phyloP scores from a whole-genome alignment of 2,113 vertebrate species.

The Dicentrarchus labrax region DNA sequence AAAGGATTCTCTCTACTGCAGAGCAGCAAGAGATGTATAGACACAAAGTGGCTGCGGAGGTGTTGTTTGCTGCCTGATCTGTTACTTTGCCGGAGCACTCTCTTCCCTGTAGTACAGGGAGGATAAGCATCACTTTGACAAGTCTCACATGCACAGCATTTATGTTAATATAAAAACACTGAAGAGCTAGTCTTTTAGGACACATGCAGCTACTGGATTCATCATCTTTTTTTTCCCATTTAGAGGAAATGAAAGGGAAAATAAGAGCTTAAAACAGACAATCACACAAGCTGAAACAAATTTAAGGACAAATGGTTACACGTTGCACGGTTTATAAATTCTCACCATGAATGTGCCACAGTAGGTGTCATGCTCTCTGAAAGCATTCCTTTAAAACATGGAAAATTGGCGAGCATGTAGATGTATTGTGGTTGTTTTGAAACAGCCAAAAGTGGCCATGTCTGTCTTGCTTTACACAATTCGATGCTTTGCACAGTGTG shows the following conservation, averaged over 20 bases:
- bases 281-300: slow-evolving; percentile 8
- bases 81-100: slow-evolving; percentile 43
- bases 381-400: slow-evolving; percentile 16
- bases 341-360: background rate
- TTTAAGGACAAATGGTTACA: slow-evolving; percentile 22
- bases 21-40: slow-evolving; percentile 21
- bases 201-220: slow-evolving; percentile 17
- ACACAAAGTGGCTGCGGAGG: slow-evolving; percentile 42
- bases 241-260: slow-evolving; percentile 18
- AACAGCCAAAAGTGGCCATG: slow-evolving; percentile 22
- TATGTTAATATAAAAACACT: slow-evolving; percentile 33
- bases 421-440: slow-evolving; percentile 23
- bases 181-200: slow-evolving; percentile 10
- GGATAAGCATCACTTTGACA: slow-evolving; percentile 46
- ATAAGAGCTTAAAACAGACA: background rate
- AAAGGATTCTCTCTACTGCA: background rate
- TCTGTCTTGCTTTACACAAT: slow-evolving; percentile 36
- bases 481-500: slow-evolving; percentile 28
- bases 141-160: background rate
- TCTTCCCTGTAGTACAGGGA: slow-evolving; percentile 19
- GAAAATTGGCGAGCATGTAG: slow-evolving; percentile 1
- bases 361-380: slow-evolving; percentile 1
- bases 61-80: slow-evolving; percentile 51
- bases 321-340: slow-evolving; percentile 13
- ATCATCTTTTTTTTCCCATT: background rate